Evolutionary conservation across 2,888 invertebrate species (phyloP).

Genomic region (Andrena trimmerana): DNA sequence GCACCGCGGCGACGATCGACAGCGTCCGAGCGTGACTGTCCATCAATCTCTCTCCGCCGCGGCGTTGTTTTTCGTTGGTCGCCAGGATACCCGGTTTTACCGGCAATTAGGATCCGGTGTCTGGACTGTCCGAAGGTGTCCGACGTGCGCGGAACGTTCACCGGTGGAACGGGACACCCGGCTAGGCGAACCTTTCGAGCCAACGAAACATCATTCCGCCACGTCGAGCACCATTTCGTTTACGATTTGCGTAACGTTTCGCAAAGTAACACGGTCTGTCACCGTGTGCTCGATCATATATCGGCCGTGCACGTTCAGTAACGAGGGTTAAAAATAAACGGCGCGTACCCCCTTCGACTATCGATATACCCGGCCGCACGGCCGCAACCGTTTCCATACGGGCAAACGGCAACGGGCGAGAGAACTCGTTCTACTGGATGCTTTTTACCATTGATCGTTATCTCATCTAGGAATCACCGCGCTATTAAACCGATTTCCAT

Average conservation of each 20-base stretch:
- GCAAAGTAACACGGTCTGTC: slow-evolving; percentile 38
- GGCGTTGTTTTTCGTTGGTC: slow-evolving; percentile 39
- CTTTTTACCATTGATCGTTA: slow-evolving; percentile 52
- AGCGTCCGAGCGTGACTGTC: slow-evolving; percentile 24
- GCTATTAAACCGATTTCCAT: slow-evolving; percentile 60
- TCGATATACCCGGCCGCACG: slow-evolving; percentile 44
- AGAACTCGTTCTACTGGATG: slow-evolving; percentile 52
- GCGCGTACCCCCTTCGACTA: slow-evolving; percentile 26
- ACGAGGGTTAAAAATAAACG: slow-evolving; percentile 48
- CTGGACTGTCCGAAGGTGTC: slow-evolving; percentile 39
- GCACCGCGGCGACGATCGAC: slow-evolving; percentile 14
- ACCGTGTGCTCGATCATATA: slow-evolving; percentile 20
- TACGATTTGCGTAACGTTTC: slow-evolving; percentile 41
- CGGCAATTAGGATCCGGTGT: slow-evolving; percentile 49
- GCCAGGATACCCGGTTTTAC: slow-evolving; percentile 40
- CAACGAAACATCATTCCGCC: slow-evolving; percentile 59
- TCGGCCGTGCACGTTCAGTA: slow-evolving; percentile 29
- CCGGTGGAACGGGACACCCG: slow-evolving; percentile 27
- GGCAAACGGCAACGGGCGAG: slow-evolving; percentile 7
- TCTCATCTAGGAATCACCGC: slow-evolving; percentile 52
- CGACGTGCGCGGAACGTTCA: slow-evolving; percentile 25
- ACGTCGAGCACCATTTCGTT: slow-evolving; percentile 54
- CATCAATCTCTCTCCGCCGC: slow-evolving; percentile 37
- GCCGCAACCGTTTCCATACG: slow-evolving; percentile 9
- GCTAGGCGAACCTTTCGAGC: slow-evolving; percentile 38